Base-by-base conservation (phyloP, 2,113 vertebrate species). In the Cryptotis parvus region DNA sequence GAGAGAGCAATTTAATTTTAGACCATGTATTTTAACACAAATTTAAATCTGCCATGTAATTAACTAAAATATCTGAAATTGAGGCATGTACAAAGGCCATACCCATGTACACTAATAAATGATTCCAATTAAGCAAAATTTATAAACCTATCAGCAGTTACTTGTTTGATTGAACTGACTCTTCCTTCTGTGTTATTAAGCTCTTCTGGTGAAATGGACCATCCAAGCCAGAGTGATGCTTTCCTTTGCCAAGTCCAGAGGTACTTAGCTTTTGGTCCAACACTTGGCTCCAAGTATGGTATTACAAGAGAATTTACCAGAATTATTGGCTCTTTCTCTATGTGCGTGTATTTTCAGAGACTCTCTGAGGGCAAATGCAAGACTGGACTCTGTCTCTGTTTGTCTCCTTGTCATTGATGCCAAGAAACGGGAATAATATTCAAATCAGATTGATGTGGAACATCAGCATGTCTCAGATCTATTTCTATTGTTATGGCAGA, bases 31-130 rank as follows among this genome's bases (percentile, higher is more conserved):
- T 88, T 75, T 74, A 81, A 88, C 61, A 82, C 49, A 85, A 77
- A 83, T 88, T 91, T 82, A 94, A 91, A 81, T 43, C 49, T 95
- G 39, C 79, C 45, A 43, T 88, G 72, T 76, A 96, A 87, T 96
- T 95, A 95, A 49, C 88, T 91, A 85, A 87, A 93, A 91, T 95
- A 84, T 94, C 65, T 33, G 83, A 85, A 95, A 91, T 58, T 85
- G 79, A 12, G 45, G 37, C 82, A 15, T 45, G 14, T 55, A 15
- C 69, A 83, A 72, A 94, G 94, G 75, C 31, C 89, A 49, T 61
- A 74, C 20, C 55, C 41, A 20, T 58, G 37, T 81, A 55, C 26
- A 37, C 33, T 68, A 78, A 93, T 84, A 84, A 82, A 92, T 78
- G 65, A 94, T 85, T 92, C 73, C 92, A 63, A 91, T 84, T 58